Conservation (phyloP, 2,797 vertebrate species). For the Melopsittacus undulatus region DNA sequence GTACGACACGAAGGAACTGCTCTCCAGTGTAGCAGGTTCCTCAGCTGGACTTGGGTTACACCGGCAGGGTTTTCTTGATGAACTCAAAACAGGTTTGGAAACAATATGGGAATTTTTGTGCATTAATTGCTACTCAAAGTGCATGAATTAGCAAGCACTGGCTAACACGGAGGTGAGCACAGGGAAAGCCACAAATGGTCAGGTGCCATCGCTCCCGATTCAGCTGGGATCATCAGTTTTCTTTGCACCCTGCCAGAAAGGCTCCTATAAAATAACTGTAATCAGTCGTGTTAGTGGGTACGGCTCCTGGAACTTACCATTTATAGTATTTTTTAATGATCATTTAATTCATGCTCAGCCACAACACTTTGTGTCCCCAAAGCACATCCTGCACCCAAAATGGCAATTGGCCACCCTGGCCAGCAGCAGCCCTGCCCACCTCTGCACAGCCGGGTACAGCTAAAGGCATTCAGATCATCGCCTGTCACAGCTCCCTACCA, state of each 20-base stretch:
- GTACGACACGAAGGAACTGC: not conserved
- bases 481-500: not conserved
- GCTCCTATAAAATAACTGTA: not conserved
- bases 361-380: fast-evolving
- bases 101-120: not conserved
- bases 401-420: not conserved
- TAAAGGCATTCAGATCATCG: fast-evolving
- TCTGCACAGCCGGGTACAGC: fast-evolving
- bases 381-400: fast-evolving
- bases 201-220: not conserved
- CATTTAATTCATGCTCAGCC: fast-evolving
- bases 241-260: not conserved
- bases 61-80: not conserved
- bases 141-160: not conserved
- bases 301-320: not conserved
- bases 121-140: not conserved
- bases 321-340: not conserved
- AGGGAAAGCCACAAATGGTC: not conserved
- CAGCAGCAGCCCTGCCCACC: not conserved
- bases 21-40: not conserved
- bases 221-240: not conserved
- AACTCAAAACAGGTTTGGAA: conserved; percentile 5
- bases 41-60: not conserved
- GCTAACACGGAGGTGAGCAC: not conserved
- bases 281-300: fast-evolving